Conservation (phyloP, 2,797 vertebrate species). For the Tokudaia muenninki region DNA sequence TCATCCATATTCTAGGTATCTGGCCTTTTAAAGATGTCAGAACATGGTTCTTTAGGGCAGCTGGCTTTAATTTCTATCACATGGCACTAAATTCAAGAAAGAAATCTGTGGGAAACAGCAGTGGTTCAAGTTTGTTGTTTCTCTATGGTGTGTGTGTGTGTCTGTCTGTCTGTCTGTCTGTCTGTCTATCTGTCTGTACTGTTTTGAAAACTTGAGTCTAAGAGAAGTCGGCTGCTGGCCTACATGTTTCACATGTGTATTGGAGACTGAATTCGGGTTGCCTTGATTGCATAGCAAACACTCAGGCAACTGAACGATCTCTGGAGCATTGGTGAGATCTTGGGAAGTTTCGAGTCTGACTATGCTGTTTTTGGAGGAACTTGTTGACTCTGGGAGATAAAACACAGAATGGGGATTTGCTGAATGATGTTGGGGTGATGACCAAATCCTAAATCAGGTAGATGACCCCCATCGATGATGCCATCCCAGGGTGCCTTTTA, state of each 20-base stretch:
- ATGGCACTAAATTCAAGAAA: neutral
- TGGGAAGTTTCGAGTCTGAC: too few species aligned
- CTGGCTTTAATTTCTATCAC: neutral
- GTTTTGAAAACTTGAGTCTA: fast-evolving
- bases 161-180: neutral
- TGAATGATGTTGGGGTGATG: neutral
- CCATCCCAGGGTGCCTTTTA: neutral
- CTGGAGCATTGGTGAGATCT: too few species aligned
- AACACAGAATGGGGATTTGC: too few species aligned
- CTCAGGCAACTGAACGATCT: neutral
- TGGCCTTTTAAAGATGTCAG: too few species aligned
- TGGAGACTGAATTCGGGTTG: neutral
- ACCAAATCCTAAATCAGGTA: neutral
- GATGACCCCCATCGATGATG: neutral
- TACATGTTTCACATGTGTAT: neutral
- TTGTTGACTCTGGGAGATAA: neutral
- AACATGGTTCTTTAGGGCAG: neutral
- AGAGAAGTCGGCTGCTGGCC: too few species aligned
- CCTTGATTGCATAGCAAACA: too few species aligned
- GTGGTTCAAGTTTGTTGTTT: too few species aligned
- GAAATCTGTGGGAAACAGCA: neutral
- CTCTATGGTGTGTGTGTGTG: neutral
- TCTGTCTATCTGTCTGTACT: too few species aligned
- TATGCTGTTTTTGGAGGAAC: neutral
- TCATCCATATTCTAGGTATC: too few species aligned